Percentiles rank a stretch among this genome's conserved stretches.
phyloP scores from a whole-genome alignment of 2,888 invertebrate genomes.

The Tenodera sinensis region DNA sequence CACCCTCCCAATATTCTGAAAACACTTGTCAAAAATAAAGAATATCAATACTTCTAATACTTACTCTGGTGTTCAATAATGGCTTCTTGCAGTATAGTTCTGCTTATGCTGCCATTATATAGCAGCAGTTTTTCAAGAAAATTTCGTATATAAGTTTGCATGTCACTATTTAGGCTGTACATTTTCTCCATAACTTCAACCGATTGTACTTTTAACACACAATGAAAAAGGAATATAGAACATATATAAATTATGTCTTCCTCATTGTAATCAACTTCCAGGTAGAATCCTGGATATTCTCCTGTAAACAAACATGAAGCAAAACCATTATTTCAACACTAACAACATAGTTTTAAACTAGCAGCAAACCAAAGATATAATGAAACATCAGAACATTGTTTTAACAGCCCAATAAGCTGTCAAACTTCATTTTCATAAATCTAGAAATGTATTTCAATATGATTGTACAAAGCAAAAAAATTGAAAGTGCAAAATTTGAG shows the following conservation, averaged over 20 bases:
- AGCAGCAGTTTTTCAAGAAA: background rate
- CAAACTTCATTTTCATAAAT: too few species aligned
- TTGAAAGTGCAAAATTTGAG: too few species aligned
- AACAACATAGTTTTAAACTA: too few species aligned
- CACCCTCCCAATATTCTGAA: too few species aligned
- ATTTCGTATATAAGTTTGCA: background rate
- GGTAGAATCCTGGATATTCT: background rate
- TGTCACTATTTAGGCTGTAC: background rate
- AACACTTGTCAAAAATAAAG: too few species aligned
- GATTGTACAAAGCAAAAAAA: too few species aligned
- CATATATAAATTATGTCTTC: background rate
- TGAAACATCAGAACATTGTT: too few species aligned
- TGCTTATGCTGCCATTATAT: background rate
- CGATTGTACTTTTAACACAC: background rate
- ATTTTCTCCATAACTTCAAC: background rate
- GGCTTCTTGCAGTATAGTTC: background rate
- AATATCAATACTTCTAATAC: too few species aligned
- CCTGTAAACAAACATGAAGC: background rate
- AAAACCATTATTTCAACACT: too few species aligned
- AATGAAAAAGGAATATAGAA: background rate
- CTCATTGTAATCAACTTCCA: background rate
- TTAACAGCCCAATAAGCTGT: too few species aligned
- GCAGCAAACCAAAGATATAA: too few species aligned
- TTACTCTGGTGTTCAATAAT: background rate
- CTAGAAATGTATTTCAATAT: too few species aligned